These are phyloP conservation scores for Cephonodes hylas DNA, from an alignment of 2,888 invertebrate genomes.

Conservation along the genomic window DNA sequence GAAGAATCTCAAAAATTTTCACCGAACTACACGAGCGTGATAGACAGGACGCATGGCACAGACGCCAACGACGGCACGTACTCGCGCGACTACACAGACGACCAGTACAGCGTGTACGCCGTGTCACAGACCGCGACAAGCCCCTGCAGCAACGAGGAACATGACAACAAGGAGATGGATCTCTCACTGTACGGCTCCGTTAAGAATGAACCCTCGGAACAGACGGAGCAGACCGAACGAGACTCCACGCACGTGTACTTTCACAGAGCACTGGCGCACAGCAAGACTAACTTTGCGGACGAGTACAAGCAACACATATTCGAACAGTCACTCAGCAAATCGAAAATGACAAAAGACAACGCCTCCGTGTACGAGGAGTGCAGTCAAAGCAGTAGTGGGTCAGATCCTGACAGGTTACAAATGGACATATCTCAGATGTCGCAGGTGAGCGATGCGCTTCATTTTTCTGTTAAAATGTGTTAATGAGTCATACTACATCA, in stretches of 20 bases:
- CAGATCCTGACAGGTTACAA: slow-evolving; percentile 87
- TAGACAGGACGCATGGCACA: slow-evolving; percentile 54
- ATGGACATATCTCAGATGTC: slow-evolving; percentile 84
- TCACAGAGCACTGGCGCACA: slow-evolving; percentile 48
- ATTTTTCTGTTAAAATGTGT: not conserved
- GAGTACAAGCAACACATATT: slow-evolving; percentile 68
- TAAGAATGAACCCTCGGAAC: slow-evolving; percentile 63
- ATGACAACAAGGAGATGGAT: slow-evolving; percentile 75
- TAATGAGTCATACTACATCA: not conserved
- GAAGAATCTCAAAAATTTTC: slow-evolving; percentile 68
- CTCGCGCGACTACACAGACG: slow-evolving; percentile 62
- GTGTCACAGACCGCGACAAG: slow-evolving; percentile 53
- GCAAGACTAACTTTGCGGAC: slow-evolving; percentile 54
- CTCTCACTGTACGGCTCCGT: slow-evolving; percentile 68
- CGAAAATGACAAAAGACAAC: slow-evolving; percentile 65
- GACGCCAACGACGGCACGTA: slow-evolving; percentile 44
- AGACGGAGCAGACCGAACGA: slow-evolving; percentile 41
- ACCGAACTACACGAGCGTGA: slow-evolving; percentile 58
- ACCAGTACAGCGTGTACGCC: slow-evolving; percentile 59
- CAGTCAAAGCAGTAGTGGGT: slow-evolving; percentile 85
- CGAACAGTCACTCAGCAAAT: slow-evolving; percentile 49
- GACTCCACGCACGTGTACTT: slow-evolving; percentile 50
- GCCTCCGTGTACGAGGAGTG: slow-evolving; percentile 79
- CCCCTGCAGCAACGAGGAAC: slow-evolving; percentile 63
- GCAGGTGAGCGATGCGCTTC: slow-evolving; percentile 50